These are phyloP conservation scores for Escarpia spicata DNA, from an alignment of 2,888 invertebrate genomes.

Conservation along the genomic window DNA sequence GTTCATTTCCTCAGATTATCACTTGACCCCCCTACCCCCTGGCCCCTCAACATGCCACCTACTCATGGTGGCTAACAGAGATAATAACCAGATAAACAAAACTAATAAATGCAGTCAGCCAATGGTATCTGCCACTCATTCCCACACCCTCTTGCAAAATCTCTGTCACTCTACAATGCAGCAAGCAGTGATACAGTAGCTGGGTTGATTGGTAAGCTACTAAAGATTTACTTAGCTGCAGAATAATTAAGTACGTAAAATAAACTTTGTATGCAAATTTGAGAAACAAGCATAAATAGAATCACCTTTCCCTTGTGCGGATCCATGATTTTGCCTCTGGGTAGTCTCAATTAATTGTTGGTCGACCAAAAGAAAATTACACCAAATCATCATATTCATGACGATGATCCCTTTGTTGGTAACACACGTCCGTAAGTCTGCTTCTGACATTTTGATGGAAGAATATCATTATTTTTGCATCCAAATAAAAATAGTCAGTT, in stretches of 20 bases:
- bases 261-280: too few relatives aligned
- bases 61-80: background rate
- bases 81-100: background rate
- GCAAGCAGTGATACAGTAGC: background rate
- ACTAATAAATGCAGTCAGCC: conserved; percentile 3
- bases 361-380: too few relatives aligned
- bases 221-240: background rate
- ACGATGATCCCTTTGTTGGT: background rate
- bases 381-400: background rate
- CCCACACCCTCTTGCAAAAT: background rate
- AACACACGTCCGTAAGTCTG: background rate
- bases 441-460: background rate
- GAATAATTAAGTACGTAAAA: too few relatives aligned
- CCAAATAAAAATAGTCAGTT: background rate
- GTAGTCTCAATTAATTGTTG: too few relatives aligned
- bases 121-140: background rate
- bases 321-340: too few relatives aligned
- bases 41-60: background rate
- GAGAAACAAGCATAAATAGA: too few relatives aligned
- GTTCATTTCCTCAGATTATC: conserved; percentile 12
- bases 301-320: too few relatives aligned
- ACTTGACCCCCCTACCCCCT: background rate
- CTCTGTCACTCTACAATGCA: background rate
- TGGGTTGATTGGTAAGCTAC: background rate
- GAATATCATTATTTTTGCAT: background rate